A percentile compares a stretch with the other conserved stretches of the same genome.
phyloP scores from a whole-genome alignment of 2,797 vertebrate species.

The Heliangelus exortis region DNA sequence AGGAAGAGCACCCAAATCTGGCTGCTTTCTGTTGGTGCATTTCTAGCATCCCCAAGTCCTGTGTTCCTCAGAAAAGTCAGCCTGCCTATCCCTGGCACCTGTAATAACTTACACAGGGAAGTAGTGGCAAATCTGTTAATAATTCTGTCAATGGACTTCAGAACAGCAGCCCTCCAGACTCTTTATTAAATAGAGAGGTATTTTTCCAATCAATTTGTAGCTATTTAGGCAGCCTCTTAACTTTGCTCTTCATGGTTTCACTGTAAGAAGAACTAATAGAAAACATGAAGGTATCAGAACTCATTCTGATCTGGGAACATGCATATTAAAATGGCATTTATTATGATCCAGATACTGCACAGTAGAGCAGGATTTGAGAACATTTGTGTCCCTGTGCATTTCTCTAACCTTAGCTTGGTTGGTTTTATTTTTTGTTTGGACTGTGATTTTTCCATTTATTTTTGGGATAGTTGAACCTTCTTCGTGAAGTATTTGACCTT shows the following conservation, averaged over 20 bases:
- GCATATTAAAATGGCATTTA: neutral
- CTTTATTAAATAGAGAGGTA: neutral
- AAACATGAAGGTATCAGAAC: neutral
- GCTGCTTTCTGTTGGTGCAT: neutral
- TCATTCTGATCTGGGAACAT: neutral
- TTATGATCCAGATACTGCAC: neutral
- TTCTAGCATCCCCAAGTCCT: neutral
- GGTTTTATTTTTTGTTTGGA: neutral
- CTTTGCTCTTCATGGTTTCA: neutral
- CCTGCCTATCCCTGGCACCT: neutral
- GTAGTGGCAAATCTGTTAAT: neutral
- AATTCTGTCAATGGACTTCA: neutral
- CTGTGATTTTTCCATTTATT: neutral
- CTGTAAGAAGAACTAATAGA: neutral
- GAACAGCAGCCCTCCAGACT: neutral
- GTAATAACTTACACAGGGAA: neutral
- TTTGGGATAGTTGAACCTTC: neutral
- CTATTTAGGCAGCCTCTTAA: neutral
- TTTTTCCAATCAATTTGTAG: neutral
- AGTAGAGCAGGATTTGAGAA: neutral
- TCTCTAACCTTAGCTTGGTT: neutral
- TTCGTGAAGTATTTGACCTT: neutral
- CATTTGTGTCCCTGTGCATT: neutral
- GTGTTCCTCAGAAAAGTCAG: neutral
- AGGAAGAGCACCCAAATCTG: neutral